Evolutionary conservation across 2,797 vertebrate genomes (phyloP), one percentile per base, ranked within the genome.

Genomic region (Gouania willdenowi): DNA sequence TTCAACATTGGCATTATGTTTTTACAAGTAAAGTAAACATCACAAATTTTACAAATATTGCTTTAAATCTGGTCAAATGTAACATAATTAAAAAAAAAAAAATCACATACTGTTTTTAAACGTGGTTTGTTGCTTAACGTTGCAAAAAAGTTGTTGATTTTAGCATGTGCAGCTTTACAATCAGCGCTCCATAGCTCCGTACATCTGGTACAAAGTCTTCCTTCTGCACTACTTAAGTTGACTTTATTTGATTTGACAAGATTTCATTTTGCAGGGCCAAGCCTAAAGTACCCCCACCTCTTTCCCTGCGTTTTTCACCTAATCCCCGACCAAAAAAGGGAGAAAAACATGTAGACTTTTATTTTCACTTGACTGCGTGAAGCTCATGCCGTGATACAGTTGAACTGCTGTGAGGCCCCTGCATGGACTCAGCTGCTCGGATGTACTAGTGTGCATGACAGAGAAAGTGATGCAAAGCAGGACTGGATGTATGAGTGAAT

Each of bases 161-260:
- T n/a, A n/a, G n/a, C n/a, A n/a, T n/a, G n/a, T n/a, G n/a, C n/a
- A n/a, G n/a, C n/a, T n/a, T n/a, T n/a, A n/a, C n/a, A n/a, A n/a
- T n/a, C n/a, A n/a, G n/a, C n/a, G n/a, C n/a, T n/a, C n/a, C n/a
- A n/a, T n/a, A n/a, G n/a, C n/a, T n/a, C n/a, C n/a, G n/a, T n/a
- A n/a, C n/a, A n/a, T n/a, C n/a, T n/a, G n/a, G n/a, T n/a, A n/a
- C n/a, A n/a, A n/a, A 62, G 53, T 59, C 78, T 78, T 78, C 63
- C 79, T 82, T 77, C 77, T 70, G 50, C 68, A 32, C 74, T 66
- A 63, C 65, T 74, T 77, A 75, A 69, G 77, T 40, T 55, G 66
- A 77, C 75, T 72, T 76, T 46, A 86, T 84, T 81, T 82, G 76
- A 84, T 83, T 77, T 82, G 83, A 85, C 78, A 83, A 71, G 73